phyloP scores from a whole-genome alignment of 2,888 invertebrate species.

The Melieria omissa region DNA sequence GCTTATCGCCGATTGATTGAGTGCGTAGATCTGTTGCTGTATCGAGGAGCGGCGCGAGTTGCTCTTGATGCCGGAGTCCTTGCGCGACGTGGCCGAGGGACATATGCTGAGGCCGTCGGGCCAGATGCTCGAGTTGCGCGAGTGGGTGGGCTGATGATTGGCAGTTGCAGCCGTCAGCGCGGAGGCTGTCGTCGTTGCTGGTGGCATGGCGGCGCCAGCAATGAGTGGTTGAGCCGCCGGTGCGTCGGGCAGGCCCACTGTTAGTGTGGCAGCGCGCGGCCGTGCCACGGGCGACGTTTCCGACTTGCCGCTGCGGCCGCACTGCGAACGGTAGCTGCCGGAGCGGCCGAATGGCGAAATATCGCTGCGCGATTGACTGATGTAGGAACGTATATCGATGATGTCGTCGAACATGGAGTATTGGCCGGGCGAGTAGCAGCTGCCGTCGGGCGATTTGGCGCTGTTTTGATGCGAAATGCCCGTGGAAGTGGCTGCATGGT shows the following conservation, averaged over 20 bases:
- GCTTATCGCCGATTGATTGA: constrained; percentile 78
- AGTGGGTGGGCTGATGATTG: constrained; percentile 46
- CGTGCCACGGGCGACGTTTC: constrained; percentile 67
- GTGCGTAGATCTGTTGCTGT: constrained; percentile 79
- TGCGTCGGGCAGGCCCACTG: constrained; percentile 36
- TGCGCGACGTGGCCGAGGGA: constrained; percentile 83
- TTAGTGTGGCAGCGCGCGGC: constrained; percentile 66
- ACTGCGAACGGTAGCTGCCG: constrained; percentile 78
- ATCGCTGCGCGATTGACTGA: constrained; percentile 79
- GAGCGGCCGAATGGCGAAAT: constrained; percentile 77
- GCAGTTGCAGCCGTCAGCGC: constrained; percentile 32
- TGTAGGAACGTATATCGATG: constrained; percentile 78
- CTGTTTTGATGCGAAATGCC: constrained; percentile 45
- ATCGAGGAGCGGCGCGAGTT: constrained; percentile 87
- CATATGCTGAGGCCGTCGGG: constrained; percentile 80
- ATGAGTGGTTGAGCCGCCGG: constrained; percentile 32
- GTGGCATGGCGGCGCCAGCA: constrained; percentile 6
- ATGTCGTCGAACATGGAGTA: constrained; percentile 74
- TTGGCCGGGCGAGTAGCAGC: constrained; percentile 68
- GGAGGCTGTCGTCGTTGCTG: constrained; percentile 24
- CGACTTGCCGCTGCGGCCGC: constrained; percentile 71
- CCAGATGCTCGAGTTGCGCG: constrained; percentile 59
- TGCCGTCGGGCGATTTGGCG: constrained; percentile 53
- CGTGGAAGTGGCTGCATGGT: constrained; percentile 56
- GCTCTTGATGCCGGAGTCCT: constrained; percentile 89